Percentiles rank a stretch among this genome's conserved stretches.
Conservation (phyloP, 2,797 vertebrate genomes). For the Holocentrus rufus region DNA sequence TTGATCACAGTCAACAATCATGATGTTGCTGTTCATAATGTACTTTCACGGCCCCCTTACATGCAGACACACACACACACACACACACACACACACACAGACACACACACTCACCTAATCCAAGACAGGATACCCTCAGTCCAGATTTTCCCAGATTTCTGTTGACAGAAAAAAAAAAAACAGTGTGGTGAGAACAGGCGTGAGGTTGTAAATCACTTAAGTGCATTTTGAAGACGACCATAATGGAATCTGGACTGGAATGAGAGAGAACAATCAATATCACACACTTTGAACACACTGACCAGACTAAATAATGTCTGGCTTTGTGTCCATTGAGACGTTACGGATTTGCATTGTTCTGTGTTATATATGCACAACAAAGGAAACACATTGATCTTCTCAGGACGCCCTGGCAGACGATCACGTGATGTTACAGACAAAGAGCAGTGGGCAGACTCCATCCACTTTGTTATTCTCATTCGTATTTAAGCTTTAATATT, state of each 20-base stretch:
- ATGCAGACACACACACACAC: not conserved
- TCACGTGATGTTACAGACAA: not conserved
- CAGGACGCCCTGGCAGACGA: not conserved
- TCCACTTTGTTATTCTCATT: not conserved
- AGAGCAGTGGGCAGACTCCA: not conserved
- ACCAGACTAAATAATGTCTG: slow-evolving; percentile 5
- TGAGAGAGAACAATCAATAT: not conserved
- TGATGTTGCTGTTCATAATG: not conserved
- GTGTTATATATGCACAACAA: not conserved
- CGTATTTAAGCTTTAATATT: too few relatives aligned
- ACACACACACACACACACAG: not conserved
- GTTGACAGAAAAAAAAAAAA: slow-evolving; percentile 60
- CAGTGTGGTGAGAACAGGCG: not conserved
- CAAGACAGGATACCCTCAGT: slow-evolving; percentile 92
- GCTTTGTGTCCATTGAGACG: not conserved
- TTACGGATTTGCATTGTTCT: not conserved
- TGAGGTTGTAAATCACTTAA: not conserved
- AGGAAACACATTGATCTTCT: not conserved
- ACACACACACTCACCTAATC: slow-evolving; percentile 85
- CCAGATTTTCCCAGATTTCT: slow-evolving; percentile 95
- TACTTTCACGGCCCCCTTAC: not conserved
- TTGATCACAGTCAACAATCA: not conserved
- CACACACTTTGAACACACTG: not conserved
- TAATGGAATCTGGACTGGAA: not conserved
- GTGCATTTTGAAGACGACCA: not conserved